phyloP scores from a whole-genome alignment of 92 coral and sea anemone species.

The Parazoanthus atlanticus region DNA sequence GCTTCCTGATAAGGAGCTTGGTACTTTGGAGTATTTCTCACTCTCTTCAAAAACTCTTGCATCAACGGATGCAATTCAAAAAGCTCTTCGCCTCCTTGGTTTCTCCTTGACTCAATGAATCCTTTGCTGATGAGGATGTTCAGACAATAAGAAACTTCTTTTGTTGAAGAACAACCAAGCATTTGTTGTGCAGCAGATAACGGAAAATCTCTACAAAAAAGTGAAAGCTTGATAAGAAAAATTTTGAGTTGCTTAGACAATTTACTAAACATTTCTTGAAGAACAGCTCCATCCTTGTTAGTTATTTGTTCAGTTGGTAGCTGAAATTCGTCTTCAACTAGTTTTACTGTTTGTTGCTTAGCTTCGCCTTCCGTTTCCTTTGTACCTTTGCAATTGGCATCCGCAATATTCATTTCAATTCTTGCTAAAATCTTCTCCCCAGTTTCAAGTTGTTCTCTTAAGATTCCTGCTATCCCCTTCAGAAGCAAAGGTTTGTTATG shows the following conservation, averaged over 20 bases:
- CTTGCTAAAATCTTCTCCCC: constrained; percentile 38
- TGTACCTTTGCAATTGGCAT: not conserved
- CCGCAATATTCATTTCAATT: constrained; percentile 31
- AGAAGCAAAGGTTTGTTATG: constrained; percentile 58
- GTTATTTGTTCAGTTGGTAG: not conserved
- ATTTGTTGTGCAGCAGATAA: constrained; percentile 19
- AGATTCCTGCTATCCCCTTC: constrained; percentile 46
- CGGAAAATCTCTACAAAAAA: constrained; percentile 7
- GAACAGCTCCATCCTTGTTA: constrained; percentile 18
- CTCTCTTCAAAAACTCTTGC: constrained; percentile 41
- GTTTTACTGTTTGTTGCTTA: not conserved
- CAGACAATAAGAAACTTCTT: not conserved
- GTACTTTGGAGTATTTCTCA: constrained; percentile 16
- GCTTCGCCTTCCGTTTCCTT: not conserved
- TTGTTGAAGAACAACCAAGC: not conserved
- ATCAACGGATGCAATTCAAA: constrained; percentile 65
- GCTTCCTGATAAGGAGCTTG: constrained; percentile 38
- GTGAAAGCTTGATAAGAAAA: constrained; percentile 13
- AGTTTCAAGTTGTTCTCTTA: constrained; percentile 54
- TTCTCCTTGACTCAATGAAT: constrained; percentile 18
- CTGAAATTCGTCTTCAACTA: constrained; percentile 11
- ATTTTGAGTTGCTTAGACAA: not conserved
- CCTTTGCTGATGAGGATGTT: constrained; percentile 24
- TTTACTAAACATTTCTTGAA: constrained; percentile 17
- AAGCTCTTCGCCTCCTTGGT: not conserved